Conservation (phyloP, 2,888 invertebrate species). For the Drosophila anomalata region DNA sequence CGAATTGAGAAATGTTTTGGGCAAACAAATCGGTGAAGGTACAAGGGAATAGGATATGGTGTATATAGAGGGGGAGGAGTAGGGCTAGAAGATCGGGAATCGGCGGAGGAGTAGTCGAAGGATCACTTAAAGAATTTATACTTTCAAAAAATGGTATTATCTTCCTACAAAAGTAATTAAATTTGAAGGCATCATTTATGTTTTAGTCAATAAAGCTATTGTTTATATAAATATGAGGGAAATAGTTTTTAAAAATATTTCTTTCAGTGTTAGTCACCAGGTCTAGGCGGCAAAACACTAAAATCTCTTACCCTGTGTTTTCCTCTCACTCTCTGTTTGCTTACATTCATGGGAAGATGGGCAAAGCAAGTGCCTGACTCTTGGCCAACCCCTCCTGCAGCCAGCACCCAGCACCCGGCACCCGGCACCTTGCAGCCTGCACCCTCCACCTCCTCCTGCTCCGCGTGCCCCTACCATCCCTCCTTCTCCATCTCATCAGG, state of each 20-base stretch:
- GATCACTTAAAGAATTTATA: not conserved
- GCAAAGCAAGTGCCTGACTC: conserved; percentile 51
- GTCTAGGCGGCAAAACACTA: conserved; percentile 66
- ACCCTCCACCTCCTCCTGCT: conserved; percentile 46
- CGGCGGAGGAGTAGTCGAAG: not conserved
- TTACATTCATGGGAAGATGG: conserved; percentile 76
- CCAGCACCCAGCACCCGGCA: conserved; percentile 39
- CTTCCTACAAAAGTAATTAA: too few relatives aligned
- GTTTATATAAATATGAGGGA: too few relatives aligned
- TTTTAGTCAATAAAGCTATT: too few relatives aligned
- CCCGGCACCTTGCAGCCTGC: conserved; percentile 36
- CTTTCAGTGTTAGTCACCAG: conserved; percentile 6
- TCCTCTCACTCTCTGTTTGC: conserved; percentile 70
- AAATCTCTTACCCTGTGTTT: conserved; percentile 46
- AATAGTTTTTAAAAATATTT: not conserved
- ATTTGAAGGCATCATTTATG: too few relatives aligned
- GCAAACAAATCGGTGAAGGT: conserved; percentile 60
- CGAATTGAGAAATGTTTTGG: conserved; percentile 77
- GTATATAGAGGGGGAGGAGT: conserved; percentile 11
- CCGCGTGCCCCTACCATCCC: conserved; percentile 29
- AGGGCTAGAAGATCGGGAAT: not conserved
- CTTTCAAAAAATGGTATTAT: too few relatives aligned
- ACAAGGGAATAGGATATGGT: conserved; percentile 12
- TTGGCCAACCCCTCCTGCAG: conserved; percentile 11
- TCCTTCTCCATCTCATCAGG: conserved; percentile 31